Evolutionary conservation across 2,888 invertebrate genomes (phyloP).

Genomic region (Macaria liturata): DNA sequence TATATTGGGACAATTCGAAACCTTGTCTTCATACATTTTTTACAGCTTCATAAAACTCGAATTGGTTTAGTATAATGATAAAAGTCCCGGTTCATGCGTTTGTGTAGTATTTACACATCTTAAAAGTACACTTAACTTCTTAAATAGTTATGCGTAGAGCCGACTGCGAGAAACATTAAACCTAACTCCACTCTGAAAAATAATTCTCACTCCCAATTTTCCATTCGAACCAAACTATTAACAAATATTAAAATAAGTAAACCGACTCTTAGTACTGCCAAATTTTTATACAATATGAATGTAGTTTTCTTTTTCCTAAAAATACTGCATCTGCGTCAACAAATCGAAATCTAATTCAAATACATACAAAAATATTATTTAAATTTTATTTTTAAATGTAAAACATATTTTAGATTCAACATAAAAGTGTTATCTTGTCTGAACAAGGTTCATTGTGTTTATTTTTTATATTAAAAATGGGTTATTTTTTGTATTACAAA

Average conservation of each 20-base stretch:
- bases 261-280: conserved; percentile 30
- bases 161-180: conserved; percentile 63
- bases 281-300: conserved; percentile 32
- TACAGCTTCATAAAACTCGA: conserved; percentile 9
- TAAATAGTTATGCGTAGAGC: conserved; percentile 69
- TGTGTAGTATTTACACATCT: conserved; percentile 78
- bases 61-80: conserved; percentile 7
- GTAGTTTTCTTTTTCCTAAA: conserved; percentile 26
- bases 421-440: too few species aligned
- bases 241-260: conserved; percentile 35
- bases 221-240: conserved; percentile 34
- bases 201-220: conserved; percentile 45
- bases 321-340: conserved; percentile 29
- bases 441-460: too few species aligned
- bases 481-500: too few species aligned
- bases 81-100: conserved; percentile 43
- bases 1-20: too few species aligned
- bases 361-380: conserved; percentile 23
- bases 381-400: not conserved
- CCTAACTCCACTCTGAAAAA: conserved; percentile 53
- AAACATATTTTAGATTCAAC: too few species aligned
- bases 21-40: not conserved
- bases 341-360: conserved; percentile 13
- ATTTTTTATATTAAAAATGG: too few species aligned
- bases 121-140: conserved; percentile 66